These are phyloP conservation scores for Nomada ferruginata DNA, from an alignment of 2,888 invertebrate species.

Conservation along the genomic window DNA sequence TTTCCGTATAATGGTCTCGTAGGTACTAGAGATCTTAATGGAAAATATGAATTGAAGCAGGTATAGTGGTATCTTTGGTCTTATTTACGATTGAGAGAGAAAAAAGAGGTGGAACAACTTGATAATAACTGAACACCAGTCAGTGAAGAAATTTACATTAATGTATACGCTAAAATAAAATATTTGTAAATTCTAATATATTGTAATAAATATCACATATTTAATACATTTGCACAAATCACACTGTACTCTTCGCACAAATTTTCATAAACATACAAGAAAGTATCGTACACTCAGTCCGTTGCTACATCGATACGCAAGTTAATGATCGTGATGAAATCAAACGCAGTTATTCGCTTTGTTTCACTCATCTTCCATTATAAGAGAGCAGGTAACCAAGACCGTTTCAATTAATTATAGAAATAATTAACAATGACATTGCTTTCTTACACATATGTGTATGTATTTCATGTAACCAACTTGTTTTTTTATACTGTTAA, in stretches of 20 bases:
- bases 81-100: neutral
- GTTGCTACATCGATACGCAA: neutral
- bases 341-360: slow-evolving; percentile 19
- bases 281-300: neutral
- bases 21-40: slow-evolving; percentile 66
- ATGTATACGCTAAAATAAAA: neutral
- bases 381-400: neutral
- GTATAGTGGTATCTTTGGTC: slow-evolving; percentile 34
- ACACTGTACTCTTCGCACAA: slow-evolving; percentile 23
- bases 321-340: slow-evolving; percentile 27
- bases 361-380: slow-evolving; percentile 11
- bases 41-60: slow-evolving; percentile 72
- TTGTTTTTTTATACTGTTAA: neutral
- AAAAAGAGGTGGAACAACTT: neutral
- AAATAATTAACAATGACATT: slow-evolving; percentile 22
- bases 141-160: neutral
- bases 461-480: neutral
- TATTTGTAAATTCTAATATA: slow-evolving; percentile 54
- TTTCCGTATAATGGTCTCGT: slow-evolving; percentile 78
- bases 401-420: slow-evolving; percentile 3
- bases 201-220: slow-evolving; percentile 72
- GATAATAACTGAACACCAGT: neutral
- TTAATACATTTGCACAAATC: slow-evolving; percentile 46
- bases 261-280: slow-evolving; percentile 9
- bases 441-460: neutral